Percentiles rank a stretch among this genome's conserved stretches.
Conservation (phyloP, 2,888 invertebrate species). For the Heliconius sara region DNA sequence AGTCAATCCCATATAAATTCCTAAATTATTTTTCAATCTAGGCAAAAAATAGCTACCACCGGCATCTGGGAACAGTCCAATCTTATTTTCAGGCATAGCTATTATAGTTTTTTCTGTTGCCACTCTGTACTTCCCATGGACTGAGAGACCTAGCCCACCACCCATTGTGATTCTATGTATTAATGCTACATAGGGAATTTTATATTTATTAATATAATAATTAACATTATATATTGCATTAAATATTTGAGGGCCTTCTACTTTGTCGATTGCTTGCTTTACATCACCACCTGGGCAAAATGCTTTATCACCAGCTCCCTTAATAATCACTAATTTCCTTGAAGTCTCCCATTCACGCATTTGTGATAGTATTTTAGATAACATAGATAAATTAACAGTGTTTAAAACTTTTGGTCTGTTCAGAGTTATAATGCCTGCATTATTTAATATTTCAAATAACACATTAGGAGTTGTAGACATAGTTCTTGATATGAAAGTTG, state of each 20-base stretch:
- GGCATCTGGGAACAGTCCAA: slow-evolving; percentile 98
- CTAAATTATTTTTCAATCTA: slow-evolving; percentile 92
- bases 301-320: slow-evolving; percentile 94
- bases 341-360: slow-evolving; percentile 90
- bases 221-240: slow-evolving; percentile 93
- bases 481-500: slow-evolving; percentile 61
- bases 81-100: slow-evolving; percentile 99
- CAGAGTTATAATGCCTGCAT: slow-evolving; percentile 87
- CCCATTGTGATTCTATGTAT: slow-evolving; percentile 99
- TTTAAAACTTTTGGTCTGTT: slow-evolving; percentile 92
- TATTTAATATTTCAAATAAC: slow-evolving; percentile 77
- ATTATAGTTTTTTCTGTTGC: slow-evolving; percentile 97
- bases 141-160: slow-evolving; percentile 97
- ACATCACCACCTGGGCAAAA: slow-evolving; percentile 99
- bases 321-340: slow-evolving; percentile 88
- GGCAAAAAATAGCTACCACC: slow-evolving; percentile 97
- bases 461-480: slow-evolving; percentile 77
- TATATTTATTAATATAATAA: slow-evolving; percentile 93
- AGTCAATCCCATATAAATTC: slow-evolving; percentile 95
- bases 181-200: slow-evolving; percentile 95
- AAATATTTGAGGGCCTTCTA: slow-evolving; percentile 90
- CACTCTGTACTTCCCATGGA: slow-evolving; percentile 96
- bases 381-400: slow-evolving; percentile 90
- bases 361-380: slow-evolving; percentile 87
- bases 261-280: slow-evolving; percentile 88